A percentile compares a stretch with the other conserved stretches of the same genome.
These are phyloP conservation scores for Dryobotodes eremita DNA, from an alignment of 2,888 invertebrate species.

Conservation along the genomic window DNA sequence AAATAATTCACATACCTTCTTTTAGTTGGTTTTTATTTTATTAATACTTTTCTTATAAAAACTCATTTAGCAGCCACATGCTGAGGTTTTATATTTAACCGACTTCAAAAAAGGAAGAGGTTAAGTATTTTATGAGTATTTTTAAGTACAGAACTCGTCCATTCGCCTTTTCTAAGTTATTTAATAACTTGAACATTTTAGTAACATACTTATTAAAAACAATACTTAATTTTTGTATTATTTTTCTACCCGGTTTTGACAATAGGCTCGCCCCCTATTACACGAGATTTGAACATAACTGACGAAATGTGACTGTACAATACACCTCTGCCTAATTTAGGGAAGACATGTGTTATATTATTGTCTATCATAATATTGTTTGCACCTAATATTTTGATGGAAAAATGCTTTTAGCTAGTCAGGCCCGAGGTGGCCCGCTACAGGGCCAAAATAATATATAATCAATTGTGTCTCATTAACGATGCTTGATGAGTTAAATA, in stretches of 20 bases:
- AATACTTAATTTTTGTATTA: background rate
- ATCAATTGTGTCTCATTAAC: too few relatives aligned
- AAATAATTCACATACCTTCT: background rate
- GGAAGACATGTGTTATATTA: background rate
- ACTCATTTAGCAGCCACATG: background rate
- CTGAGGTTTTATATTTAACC: background rate
- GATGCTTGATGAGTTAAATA: too few relatives aligned
- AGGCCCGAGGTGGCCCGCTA: too few relatives aligned
- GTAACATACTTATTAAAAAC: background rate
- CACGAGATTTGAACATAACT: too few relatives aligned
- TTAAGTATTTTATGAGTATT: conserved; percentile 25
- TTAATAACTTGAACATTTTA: background rate
- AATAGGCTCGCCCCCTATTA: background rate
- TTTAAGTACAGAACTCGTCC: conserved; percentile 21
- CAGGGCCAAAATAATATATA: too few relatives aligned
- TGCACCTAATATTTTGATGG: too few relatives aligned
- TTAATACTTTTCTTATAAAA: background rate
- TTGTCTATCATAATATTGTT: too few relatives aligned
- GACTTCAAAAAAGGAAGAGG: conserved; percentile 3
- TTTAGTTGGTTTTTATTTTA: background rate
- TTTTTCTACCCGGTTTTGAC: background rate
- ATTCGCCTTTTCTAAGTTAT: background rate
- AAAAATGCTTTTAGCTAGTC: background rate
- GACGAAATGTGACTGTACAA: too few relatives aligned
- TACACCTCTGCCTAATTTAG: background rate